Evolutionary conservation across 1,140 invertebrate genomes (phyloP).

Genomic region (Trichoplusia ni): DNA sequence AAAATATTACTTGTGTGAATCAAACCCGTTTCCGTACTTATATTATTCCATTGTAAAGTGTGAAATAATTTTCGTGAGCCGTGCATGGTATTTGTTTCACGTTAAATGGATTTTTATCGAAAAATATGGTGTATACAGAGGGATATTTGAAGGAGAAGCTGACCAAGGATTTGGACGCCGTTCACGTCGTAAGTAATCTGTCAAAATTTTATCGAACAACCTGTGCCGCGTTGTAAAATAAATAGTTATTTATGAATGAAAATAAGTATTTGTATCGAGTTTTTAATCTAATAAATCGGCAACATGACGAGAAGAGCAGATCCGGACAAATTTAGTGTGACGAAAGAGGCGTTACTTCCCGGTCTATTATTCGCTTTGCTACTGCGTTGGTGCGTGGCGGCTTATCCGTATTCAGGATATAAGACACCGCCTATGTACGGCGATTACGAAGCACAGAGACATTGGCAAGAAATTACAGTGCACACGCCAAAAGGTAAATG

Average conservation of each 20-base stretch:
- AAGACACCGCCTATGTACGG: conserved; percentile 96
- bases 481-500: conserved; percentile 91
- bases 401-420: conserved; percentile 92
- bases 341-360: conserved; percentile 68
- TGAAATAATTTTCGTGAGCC: conserved; percentile 34
- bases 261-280: conserved; percentile 12
- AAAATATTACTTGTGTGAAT: conserved; percentile 45
- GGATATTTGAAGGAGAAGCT: conserved; percentile 87
- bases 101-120: conserved; percentile 48
- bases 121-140: conserved; percentile 83
- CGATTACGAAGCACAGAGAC: conserved; percentile 99
- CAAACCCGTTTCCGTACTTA: conserved; percentile 45
- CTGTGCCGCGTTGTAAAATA: conserved; percentile 41
- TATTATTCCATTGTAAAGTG: conserved; percentile 46
- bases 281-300: conserved; percentile 28
- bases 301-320: conserved; percentile 64
- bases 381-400: conserved; percentile 88
- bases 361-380: conserved; percentile 83
- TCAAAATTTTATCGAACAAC: conserved; percentile 60
- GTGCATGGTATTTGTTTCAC: conserved; percentile 41
- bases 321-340: conserved; percentile 66
- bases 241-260: conserved; percentile 43
- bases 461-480: conserved; percentile 99
- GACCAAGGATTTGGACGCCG: conserved; percentile 84
- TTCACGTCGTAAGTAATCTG: conserved; percentile 86